phyloP scores from a whole-genome alignment of 2,888 invertebrate genomes.

The Melikaiella ostensackeni region DNA sequence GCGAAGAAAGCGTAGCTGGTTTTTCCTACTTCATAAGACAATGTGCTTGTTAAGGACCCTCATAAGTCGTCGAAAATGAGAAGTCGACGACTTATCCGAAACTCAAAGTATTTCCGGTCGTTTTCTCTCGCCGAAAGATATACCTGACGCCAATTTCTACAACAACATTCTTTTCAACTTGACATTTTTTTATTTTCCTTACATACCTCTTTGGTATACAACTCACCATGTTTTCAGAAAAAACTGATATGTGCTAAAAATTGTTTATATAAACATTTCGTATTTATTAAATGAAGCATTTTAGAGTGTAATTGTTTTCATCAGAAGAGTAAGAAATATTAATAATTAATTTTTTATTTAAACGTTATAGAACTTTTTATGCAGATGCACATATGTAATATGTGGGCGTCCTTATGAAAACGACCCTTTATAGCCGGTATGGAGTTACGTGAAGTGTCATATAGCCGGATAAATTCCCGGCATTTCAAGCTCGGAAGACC shows the following conservation, averaged over 20 bases:
- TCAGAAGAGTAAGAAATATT: no score
- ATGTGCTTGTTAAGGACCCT: slow-evolving; percentile 28
- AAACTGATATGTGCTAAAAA: background rate
- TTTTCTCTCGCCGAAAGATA: background rate
- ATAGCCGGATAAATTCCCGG: no score
- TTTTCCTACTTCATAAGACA: slow-evolving; percentile 33
- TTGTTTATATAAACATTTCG: no score
- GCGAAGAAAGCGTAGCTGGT: background rate
- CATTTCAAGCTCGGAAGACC: no score
- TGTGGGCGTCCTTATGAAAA: no score
- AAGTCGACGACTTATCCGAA: slow-evolving; percentile 12
- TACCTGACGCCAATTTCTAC: background rate
- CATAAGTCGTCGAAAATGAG: slow-evolving; percentile 19
- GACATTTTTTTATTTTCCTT: background rate
- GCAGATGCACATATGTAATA: no score
- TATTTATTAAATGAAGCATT: no score
- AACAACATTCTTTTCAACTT: background rate
- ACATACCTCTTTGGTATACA: background rate
- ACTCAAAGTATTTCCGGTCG: slow-evolving; percentile 6
- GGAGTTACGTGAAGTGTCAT: no score
- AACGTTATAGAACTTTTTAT: no score
- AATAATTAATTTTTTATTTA: no score
- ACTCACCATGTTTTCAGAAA: background rate
- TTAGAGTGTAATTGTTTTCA: no score
- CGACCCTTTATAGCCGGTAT: no score